Percentiles rank a stretch among this genome's conserved stretches.
These are phyloP conservation scores for Seriola quinqueradiata DNA, from an alignment of 2,113 vertebrate genomes.

Conservation along the genomic window DNA sequence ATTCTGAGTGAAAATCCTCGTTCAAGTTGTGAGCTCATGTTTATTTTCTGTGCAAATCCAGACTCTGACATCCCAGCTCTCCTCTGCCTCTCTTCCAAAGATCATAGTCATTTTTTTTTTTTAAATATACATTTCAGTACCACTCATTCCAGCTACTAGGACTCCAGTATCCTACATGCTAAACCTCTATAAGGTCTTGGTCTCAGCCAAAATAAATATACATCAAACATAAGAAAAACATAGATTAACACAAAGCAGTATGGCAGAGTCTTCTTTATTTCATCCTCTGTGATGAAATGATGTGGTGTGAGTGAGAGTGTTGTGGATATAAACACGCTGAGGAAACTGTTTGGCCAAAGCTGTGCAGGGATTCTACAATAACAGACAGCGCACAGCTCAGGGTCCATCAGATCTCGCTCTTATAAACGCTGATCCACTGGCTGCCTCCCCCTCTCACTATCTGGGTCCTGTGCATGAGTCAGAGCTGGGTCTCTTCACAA, in stretches of 20 bases:
- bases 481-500: slow-evolving; percentile 36
- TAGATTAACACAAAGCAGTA: background rate
- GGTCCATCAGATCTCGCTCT: slow-evolving; percentile 37
- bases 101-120: background rate
- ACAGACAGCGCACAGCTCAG: slow-evolving; percentile 44
- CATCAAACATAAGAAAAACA: slow-evolving; percentile 9
- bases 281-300: slow-evolving; percentile 39
- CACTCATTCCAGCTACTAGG: background rate
- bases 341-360: slow-evolving; percentile 61
- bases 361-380: slow-evolving; percentile 61
- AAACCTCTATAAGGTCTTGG: background rate
- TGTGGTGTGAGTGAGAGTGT: slow-evolving; percentile 28
- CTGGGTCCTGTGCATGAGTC: slow-evolving; percentile 22
- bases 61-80: background rate
- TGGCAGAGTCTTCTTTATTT: background rate
- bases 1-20: background rate
- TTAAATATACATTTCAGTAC: background rate
- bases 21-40: background rate
- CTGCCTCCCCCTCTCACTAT: slow-evolving; percentile 6
- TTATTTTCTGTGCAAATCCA: slow-evolving; percentile 23
- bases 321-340: slow-evolving; percentile 58
- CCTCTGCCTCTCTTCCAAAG: background rate
- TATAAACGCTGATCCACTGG: slow-evolving; percentile 43
- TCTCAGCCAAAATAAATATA: slow-evolving; percentile 9
- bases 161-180: background rate